Conservation (phyloP, 2,797 vertebrate genomes). For the Champsocephalus esox region DNA sequence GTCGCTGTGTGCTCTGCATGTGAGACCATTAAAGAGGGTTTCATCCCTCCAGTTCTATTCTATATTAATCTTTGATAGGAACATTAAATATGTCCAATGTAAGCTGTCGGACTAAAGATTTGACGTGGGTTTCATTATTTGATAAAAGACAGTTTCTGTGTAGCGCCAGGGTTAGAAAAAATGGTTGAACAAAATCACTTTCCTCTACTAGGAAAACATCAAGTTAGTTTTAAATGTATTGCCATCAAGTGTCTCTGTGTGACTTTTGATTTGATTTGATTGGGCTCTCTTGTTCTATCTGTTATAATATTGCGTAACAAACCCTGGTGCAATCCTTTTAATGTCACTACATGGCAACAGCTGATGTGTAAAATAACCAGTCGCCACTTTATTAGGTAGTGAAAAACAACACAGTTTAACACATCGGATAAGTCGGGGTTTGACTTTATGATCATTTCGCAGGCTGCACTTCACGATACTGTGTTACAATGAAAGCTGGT, state of each 20-base stretch:
- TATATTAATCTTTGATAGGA: not conserved
- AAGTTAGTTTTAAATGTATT: not conserved
- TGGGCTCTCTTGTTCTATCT: not conserved
- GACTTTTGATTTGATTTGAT: not conserved
- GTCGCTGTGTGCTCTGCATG: too few species aligned
- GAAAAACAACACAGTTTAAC: not conserved
- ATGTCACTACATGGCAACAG: constrained; percentile 41
- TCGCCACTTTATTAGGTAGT: not conserved
- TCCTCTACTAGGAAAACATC: too few species aligned
- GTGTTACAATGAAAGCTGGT: not conserved
- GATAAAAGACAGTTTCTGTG: not conserved
- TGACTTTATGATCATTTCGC: not conserved
- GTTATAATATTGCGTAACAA: not conserved
- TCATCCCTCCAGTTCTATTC: too few species aligned
- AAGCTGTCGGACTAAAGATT: not conserved
- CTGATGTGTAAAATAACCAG: not conserved
- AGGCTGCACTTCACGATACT: not conserved
- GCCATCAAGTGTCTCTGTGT: not conserved
- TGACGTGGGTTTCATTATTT: not conserved
- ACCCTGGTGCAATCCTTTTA: not conserved
- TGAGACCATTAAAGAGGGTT: too few species aligned
- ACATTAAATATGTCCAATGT: not conserved
- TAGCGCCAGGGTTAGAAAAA: too few species aligned
- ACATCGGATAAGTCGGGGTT: not conserved
- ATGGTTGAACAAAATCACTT: too few species aligned